Evolutionary conservation across 2,113 vertebrate species (phyloP).

Genomic region (Bambusicola thoracicus): DNA sequence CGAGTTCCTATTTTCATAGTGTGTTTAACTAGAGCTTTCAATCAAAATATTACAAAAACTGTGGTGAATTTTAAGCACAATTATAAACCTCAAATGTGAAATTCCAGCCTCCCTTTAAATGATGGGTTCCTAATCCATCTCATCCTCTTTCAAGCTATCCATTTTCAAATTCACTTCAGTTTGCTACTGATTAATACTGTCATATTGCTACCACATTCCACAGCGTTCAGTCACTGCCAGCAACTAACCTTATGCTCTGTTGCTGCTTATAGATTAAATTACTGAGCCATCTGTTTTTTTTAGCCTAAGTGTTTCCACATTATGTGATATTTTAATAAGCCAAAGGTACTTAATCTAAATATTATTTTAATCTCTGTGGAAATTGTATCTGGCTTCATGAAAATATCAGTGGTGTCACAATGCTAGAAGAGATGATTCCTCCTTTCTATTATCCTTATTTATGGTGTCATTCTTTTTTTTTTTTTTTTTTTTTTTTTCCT

Average conservation of each 20-base stretch:
- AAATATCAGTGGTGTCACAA: slow-evolving; percentile 4
- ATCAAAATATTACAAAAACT: neutral
- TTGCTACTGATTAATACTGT: slow-evolving; percentile 48
- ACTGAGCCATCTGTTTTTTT: slow-evolving; percentile 70
- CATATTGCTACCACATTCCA: slow-evolving; percentile 6
- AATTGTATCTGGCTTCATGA: slow-evolving; percentile 41
- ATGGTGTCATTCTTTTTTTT: slow-evolving; percentile 26
- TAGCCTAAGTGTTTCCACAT: slow-evolving; percentile 40
- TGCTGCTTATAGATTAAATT: slow-evolving; percentile 72
- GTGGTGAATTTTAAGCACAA: neutral
- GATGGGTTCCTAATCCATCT: neutral
- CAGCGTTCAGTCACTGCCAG: slow-evolving; percentile 60
- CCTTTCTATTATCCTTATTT: slow-evolving; percentile 69
- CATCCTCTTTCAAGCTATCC: neutral
- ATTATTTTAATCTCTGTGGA: slow-evolving; percentile 68
- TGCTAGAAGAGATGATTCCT: slow-evolving; percentile 26
- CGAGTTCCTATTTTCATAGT: neutral
- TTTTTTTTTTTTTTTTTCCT: neutral
- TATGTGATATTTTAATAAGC: slow-evolving; percentile 33
- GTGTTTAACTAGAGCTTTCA: neutral
- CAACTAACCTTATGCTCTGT: slow-evolving; percentile 60
- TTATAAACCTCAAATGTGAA: neutral
- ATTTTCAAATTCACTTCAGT: slow-evolving; percentile 56
- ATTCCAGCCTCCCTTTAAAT: neutral
- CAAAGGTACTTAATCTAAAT: slow-evolving; percentile 45